These are phyloP conservation scores for Sminthurinus aureus DNA, from an alignment of 2,888 invertebrate species.

Conservation along the genomic window DNA sequence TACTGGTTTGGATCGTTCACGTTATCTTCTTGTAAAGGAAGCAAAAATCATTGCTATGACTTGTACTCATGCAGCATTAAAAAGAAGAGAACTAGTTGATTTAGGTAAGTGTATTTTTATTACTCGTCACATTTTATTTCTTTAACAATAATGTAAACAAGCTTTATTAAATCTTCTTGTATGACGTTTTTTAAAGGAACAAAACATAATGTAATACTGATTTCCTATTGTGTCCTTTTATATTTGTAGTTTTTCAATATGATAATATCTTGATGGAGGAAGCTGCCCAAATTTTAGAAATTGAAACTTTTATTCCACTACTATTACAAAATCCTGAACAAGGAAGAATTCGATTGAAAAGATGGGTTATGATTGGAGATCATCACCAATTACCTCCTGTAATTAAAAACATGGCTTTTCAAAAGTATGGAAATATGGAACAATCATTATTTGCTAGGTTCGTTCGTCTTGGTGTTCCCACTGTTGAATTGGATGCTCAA, in stretches of 20 bases:
- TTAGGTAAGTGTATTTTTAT: slow-evolving; percentile 70
- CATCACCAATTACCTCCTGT: slow-evolving; percentile 99
- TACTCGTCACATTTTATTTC: no score
- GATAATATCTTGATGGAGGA: slow-evolving; percentile 99
- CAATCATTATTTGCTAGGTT: slow-evolving; percentile 97
- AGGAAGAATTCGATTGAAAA: slow-evolving; percentile 91
- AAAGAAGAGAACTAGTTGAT: slow-evolving; percentile 93
- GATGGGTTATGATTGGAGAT: slow-evolving; percentile 99
- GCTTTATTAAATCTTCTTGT: neutral
- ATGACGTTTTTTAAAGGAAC: no score
- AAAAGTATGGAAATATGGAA: slow-evolving; percentile 99
- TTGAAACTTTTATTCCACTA: slow-evolving; percentile 98
- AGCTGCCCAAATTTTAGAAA: slow-evolving; percentile 97
- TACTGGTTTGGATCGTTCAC: slow-evolving; percentile 93
- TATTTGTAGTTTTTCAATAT: slow-evolving; percentile 81
- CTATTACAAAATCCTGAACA: slow-evolving; percentile 98
- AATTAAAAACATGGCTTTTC: slow-evolving; percentile 99
- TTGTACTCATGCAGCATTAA: slow-evolving; percentile 98
- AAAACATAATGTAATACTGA: neutral
- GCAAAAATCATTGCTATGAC: slow-evolving; percentile 99
- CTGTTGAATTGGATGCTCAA: slow-evolving; percentile 96
- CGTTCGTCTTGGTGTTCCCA: slow-evolving; percentile 95
- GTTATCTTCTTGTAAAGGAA: slow-evolving; percentile 93
- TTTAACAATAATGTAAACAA: neutral
- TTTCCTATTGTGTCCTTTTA: neutral